Conservation (phyloP, 1,140 invertebrate genomes). For the Achatina immaculata region DNA sequence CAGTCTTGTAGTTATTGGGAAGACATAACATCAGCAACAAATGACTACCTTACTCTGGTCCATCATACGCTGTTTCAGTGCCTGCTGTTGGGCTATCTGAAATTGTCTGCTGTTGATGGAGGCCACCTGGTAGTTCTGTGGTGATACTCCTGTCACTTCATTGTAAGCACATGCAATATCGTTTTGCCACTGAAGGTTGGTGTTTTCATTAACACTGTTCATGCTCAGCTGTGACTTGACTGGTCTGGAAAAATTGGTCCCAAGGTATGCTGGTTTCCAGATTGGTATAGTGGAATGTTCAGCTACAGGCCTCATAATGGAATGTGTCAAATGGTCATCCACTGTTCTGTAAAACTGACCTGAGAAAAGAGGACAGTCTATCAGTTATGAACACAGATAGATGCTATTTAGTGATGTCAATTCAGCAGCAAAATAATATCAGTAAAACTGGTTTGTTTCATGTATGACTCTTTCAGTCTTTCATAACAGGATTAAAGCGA, state of each 20-base stretch:
- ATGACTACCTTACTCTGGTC: conserved; percentile 40
- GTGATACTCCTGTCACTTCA: conserved; percentile 60
- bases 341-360: conserved; percentile 40
- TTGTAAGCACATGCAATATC: conserved; percentile 59
- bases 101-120: conserved; percentile 60
- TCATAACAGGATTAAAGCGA: too few species aligned
- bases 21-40: background rate
- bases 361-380: conserved; percentile 4
- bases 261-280: background rate
- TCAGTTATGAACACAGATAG: background rate
- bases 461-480: too few species aligned
- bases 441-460: too few species aligned
- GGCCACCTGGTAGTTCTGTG: conserved; percentile 57
- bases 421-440: too few species aligned
- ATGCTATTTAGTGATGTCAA: too few species aligned
- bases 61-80: conserved; percentile 40
- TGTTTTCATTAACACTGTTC: conserved; percentile 63
- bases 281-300: background rate
- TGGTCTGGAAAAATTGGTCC: conserved; percentile 45
- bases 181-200: conserved; percentile 52
- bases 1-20: too few species aligned
- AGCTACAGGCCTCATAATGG: background rate
- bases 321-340: conserved; percentile 43
- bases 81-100: conserved; percentile 60
- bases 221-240: conserved; percentile 58